Percentiles rank a stretch among this genome's conserved stretches.
phyloP scores from a whole-genome alignment of 2,888 invertebrate species.

The Lasioglossum figueresi region DNA sequence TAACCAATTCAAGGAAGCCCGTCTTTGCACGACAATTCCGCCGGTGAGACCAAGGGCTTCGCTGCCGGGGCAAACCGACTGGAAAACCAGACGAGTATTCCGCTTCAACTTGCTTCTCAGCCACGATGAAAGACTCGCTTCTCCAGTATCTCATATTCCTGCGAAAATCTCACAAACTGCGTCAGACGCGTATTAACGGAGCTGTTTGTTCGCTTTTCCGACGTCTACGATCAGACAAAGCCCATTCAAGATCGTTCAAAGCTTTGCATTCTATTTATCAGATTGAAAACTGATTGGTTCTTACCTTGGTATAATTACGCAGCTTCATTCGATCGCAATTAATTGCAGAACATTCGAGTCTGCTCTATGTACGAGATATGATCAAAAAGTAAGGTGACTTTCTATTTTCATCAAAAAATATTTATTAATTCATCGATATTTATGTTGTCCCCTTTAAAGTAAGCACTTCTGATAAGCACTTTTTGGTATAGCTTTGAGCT shows the following conservation, averaged over 20 bases:
- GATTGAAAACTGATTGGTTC: neutral
- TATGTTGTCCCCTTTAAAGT: no score
- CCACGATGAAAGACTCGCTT: neutral
- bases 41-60: neutral
- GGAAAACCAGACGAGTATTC: neutral
- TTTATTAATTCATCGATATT: no score
- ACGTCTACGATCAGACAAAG: neutral
- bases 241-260: neutral
- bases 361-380: no score
- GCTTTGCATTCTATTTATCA: neutral
- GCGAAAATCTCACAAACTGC: neutral
- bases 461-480: no score
- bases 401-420: no score
- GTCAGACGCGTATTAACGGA: neutral
- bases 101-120: neutral
- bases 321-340: neutral
- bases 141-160: neutral
- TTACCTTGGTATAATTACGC: neutral
- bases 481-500: no score
- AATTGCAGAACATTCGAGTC: neutral
- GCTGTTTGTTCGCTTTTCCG: neutral
- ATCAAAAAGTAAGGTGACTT: no score
- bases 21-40: neutral
- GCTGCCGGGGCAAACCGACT: neutral
- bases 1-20: neutral